Evolutionary conservation across 2,888 invertebrate genomes (phyloP).

Genomic region (Adelognathus sp.): DNA sequence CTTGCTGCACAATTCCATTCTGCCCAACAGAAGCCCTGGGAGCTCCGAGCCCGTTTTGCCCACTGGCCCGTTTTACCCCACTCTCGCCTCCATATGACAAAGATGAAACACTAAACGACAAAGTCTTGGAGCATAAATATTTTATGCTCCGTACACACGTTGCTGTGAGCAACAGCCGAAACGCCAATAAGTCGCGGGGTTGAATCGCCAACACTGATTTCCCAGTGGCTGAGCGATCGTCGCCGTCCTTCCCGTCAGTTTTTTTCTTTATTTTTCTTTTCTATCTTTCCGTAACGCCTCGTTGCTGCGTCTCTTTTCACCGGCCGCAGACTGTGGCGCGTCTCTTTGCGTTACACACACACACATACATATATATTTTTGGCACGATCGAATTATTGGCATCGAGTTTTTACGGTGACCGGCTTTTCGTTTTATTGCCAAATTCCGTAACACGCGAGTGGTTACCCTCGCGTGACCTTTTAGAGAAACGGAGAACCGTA

Average conservation of each 20-base stretch:
- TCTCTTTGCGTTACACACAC: too few species aligned
- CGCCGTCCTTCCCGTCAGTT: background rate
- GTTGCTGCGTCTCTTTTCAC: slow-evolving; percentile 1
- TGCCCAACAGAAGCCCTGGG: too few species aligned
- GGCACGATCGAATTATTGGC: slow-evolving; percentile 19
- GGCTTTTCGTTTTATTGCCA: slow-evolving; percentile 29
- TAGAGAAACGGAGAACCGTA: too few species aligned
- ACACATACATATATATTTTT: background rate
- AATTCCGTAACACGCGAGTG: background rate
- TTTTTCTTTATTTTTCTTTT: background rate
- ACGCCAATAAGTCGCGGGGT: slow-evolving; percentile 38
- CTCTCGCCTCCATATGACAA: background rate
- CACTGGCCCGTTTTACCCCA: too few species aligned
- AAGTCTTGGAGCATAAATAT: slow-evolving; percentile 49
- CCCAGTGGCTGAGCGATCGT: slow-evolving; percentile 12
- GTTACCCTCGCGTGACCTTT: too few species aligned
- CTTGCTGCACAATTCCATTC: too few species aligned
- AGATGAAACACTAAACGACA: slow-evolving; percentile 1
- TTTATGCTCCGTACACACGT: slow-evolving; percentile 50
- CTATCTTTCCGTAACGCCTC: background rate
- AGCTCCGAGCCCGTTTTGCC: too few species aligned
- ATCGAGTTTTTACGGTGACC: slow-evolving; percentile 40
- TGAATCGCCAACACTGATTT: slow-evolving; percentile 28
- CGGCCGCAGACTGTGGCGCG: background rate
- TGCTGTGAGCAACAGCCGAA: slow-evolving; percentile 30